These are phyloP conservation scores for Acanthoscelides obtectus DNA, from an alignment of 2,888 invertebrate species.

Conservation along the genomic window DNA sequence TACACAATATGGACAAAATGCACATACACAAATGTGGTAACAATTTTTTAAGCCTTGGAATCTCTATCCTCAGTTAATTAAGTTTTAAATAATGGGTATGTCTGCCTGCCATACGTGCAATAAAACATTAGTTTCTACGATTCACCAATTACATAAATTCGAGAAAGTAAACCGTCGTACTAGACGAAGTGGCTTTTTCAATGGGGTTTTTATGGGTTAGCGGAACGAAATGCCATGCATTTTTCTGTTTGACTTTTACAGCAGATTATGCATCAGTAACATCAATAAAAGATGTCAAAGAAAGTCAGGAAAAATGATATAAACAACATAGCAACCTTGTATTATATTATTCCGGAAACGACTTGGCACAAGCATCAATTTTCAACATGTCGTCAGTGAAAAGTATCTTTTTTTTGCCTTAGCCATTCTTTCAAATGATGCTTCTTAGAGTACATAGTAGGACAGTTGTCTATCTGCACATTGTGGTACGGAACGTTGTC, in stretches of 20 bases:
- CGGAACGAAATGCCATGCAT: background rate
- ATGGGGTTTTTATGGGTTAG: background rate
- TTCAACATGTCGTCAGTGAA: too few relatives aligned
- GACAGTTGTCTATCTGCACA: too few relatives aligned
- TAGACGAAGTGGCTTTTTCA: background rate
- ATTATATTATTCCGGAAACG: too few relatives aligned
- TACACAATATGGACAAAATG: too few relatives aligned
- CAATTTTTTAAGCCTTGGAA: background rate
- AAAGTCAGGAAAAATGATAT: background rate
- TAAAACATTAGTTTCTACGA: background rate
- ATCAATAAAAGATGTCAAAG: background rate
- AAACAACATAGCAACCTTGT: too few relatives aligned
- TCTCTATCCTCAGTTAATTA: background rate
- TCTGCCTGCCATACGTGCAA: background rate
- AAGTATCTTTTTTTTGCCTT: too few relatives aligned
- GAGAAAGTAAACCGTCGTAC: background rate
- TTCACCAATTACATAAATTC: background rate
- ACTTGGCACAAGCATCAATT: too few relatives aligned
- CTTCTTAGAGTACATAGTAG: too few relatives aligned
- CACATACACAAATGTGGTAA: background rate
- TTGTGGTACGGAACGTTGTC: too few relatives aligned
- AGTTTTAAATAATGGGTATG: background rate
- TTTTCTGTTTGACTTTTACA: background rate
- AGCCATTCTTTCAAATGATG: too few relatives aligned
- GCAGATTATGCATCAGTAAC: background rate